Conservation (phyloP, 2,888 invertebrate species). For the Pachliopta kotzebuea region DNA sequence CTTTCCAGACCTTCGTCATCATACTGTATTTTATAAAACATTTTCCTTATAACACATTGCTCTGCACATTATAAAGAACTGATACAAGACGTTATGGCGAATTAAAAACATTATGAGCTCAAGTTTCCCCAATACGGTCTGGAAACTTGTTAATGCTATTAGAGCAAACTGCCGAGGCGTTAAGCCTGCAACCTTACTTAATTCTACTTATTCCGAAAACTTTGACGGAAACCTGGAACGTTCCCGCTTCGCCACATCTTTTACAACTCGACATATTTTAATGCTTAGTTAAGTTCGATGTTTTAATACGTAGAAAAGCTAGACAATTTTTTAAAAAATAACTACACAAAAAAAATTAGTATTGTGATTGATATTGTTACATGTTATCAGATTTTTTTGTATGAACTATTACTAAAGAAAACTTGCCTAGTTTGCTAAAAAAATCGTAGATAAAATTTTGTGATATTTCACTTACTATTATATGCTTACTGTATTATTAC, state of each 20-base stretch:
- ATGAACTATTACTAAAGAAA: too few relatives aligned
- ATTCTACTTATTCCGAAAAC: constrained; percentile 72
- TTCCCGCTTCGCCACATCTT: constrained; percentile 37
- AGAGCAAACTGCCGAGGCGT: constrained; percentile 67
- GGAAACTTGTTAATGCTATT: constrained; percentile 79
- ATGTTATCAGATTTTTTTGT: too few relatives aligned
- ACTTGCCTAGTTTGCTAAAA: too few relatives aligned
- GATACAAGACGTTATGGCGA: constrained; percentile 13
- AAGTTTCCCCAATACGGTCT: constrained; percentile 72
- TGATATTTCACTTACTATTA: too few relatives aligned
- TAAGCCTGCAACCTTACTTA: constrained; percentile 74
- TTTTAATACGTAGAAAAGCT: constrained; percentile 6
- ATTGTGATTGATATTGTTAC: too few relatives aligned
- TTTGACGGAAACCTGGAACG: constrained; percentile 38
- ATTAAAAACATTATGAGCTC: constrained; percentile 27
- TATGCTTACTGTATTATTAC: too few relatives aligned
- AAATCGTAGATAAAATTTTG: too few relatives aligned
- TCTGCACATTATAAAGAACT: neutral
- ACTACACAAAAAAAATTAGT: too few relatives aligned
- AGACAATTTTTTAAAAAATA: neutral
- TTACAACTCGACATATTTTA: constrained; percentile 32
- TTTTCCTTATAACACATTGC: too few relatives aligned
- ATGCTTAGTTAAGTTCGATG: constrained; percentile 18
- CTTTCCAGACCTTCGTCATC: too few relatives aligned
- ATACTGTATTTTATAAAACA: too few relatives aligned